phyloP scores from a whole-genome alignment of 2,888 invertebrate species.

The Alitta virens region DNA sequence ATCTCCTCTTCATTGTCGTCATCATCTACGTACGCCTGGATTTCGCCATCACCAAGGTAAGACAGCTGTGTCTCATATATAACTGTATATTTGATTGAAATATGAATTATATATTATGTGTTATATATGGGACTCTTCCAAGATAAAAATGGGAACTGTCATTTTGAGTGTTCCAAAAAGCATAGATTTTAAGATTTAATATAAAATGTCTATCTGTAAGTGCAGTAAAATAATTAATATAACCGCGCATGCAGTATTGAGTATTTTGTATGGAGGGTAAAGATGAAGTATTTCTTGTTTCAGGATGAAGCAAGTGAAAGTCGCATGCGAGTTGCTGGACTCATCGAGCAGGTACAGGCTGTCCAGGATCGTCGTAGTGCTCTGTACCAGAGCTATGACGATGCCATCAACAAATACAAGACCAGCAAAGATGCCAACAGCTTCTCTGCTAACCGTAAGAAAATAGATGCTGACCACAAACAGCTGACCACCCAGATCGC shows the following conservation, averaged over 20 bases:
- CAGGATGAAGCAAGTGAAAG: conserved; percentile 62
- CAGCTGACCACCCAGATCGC: conserved; percentile 61
- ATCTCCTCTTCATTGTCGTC: conserved; percentile 83
- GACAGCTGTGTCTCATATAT: no score
- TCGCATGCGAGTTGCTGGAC: conserved; percentile 58
- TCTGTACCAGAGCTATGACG: conserved; percentile 65
- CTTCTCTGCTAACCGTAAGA: conserved; percentile 61
- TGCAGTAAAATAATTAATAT: no score
- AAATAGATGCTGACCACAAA: conserved; percentile 65
- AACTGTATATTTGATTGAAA: no score
- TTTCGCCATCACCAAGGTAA: conserved; percentile 76
- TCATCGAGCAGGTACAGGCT: conserved; percentile 63
- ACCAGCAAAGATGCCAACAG: conserved; percentile 62
- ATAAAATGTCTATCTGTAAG: no score
- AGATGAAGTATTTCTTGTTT: no score
- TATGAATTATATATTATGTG: no score
- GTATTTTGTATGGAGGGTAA: no score
- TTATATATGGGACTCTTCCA: no score
- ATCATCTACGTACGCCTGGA: conserved; percentile 93
- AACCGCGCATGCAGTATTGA: no score
- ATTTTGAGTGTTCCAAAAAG: no score
- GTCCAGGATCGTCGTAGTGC: conserved; percentile 65
- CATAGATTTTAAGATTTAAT: no score
- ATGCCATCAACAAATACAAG: conserved; percentile 65
- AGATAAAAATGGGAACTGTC: no score